Evolutionary conservation across 2,113 vertebrate genomes (phyloP).

Genomic region (Trichomycterus rosablanca): DNA sequence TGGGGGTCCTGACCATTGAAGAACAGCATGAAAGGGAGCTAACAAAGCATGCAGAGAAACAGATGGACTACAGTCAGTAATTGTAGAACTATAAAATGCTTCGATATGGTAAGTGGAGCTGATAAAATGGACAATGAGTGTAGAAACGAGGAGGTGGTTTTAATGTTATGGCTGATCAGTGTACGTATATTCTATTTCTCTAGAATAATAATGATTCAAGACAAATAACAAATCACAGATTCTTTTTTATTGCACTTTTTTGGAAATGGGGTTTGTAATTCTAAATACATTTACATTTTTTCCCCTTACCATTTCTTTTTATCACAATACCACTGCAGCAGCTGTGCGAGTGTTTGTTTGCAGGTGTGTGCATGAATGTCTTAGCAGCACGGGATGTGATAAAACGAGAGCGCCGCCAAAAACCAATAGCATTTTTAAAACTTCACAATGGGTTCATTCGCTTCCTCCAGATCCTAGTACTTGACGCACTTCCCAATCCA

Average conservation of each 20-base stretch:
- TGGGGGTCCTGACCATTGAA: no score
- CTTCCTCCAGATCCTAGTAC: slow-evolving; percentile 40
- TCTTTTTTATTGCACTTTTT: slow-evolving; percentile 29
- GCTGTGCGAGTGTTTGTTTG: slow-evolving; percentile 65
- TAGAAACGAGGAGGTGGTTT: no score
- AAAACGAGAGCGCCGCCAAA: slow-evolving; percentile 54
- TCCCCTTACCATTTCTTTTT: slow-evolving; percentile 15
- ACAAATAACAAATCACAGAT: slow-evolving; percentile 61
- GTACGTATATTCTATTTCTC: no score
- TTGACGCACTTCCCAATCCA: slow-evolving; percentile 32
- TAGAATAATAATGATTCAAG: no score
- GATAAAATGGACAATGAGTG: no score
- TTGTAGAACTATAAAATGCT: no score
- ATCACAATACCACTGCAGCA: slow-evolving; percentile 53
- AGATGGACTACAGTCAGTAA: no score
- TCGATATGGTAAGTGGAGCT: no score
- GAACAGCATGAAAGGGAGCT: no score
- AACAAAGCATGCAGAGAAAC: no score
- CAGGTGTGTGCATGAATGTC: slow-evolving; percentile 35
- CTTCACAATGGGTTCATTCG: slow-evolving; percentile 61
- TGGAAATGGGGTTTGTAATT: no score
- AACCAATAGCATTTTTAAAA: slow-evolving; percentile 60
- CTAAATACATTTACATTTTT: not conserved
- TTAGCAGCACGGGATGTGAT: slow-evolving; percentile 4
- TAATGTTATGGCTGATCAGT: no score